Evolutionary conservation across 1,140 invertebrate species (phyloP), one percentile per base, ranked within the genome.

Genomic region (Neodiprion fabricii): DNA sequence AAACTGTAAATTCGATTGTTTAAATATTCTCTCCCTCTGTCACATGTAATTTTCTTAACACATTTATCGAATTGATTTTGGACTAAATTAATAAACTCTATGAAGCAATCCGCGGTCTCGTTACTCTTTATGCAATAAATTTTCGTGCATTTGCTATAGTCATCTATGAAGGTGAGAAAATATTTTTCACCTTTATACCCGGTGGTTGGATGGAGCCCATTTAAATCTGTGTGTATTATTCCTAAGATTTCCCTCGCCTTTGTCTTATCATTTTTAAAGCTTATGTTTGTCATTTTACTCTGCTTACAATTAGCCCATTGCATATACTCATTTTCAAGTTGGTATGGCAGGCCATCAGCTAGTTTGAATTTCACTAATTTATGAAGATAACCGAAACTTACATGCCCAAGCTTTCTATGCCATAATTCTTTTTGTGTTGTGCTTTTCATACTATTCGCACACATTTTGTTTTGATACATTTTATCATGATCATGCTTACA

Each of bases 11-110:
- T 50, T 23, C 74, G 28, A 53, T 53, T 61, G 76, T 79, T 82
- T 61, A 81, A 69, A 80, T 78, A 81, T 74, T 81, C 79, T 71
- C 14, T 74, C 3, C 79, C 81, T 17, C 74, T 76, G 77, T 78
- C 80, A 76, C 72, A 80, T 72, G 74, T 75, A 23, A 78, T 48
- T 49, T 68, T 71, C 74, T 78, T 81, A 17, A 82, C 70, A 47
- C 47, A 69, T 74, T 77, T 79, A 61, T 72, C 66, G n/a, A 72
- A 74, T 68, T 67, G n/a, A 68, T 80, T 79, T 72, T 80, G 70
- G 53, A 76, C 53, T 77, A 70, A 17, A 70, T 76, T 78, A 50
- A 72, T 48, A 77, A 75, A 79, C 10, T 68, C n/a, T 21, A 68
- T 10, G n/a, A 68, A 68, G 28, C 67, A 68, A 68, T 68, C 21